Evolutionary conservation across 2,113 vertebrate species (phyloP).

Genomic region (Isichthys henryi): DNA sequence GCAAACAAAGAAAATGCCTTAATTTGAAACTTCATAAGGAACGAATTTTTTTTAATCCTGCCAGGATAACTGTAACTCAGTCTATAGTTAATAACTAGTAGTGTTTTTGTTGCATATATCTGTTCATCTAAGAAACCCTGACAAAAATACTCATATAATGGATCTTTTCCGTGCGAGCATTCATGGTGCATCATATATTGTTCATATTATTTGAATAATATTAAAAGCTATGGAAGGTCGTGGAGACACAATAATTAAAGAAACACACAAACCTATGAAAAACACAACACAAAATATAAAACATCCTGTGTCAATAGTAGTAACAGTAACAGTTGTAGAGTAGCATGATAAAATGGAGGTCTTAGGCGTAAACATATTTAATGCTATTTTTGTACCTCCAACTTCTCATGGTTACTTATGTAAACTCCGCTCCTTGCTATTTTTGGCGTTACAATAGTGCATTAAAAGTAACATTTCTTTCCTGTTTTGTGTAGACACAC

Average conservation of each 20-base stretch:
- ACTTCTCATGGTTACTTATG: background rate
- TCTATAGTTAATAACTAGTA: background rate
- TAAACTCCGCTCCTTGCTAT: background rate
- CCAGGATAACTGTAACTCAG: background rate
- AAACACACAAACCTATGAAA: background rate
- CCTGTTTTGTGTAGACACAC: background rate
- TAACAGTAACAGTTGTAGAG: background rate
- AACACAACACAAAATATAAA: background rate
- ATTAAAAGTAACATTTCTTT: background rate
- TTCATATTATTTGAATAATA: background rate
- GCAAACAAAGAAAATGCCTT: slow-evolving; percentile 4
- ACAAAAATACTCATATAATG: background rate
- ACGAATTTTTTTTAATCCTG: background rate
- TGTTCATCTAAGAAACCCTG: background rate
- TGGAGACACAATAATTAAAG: background rate
- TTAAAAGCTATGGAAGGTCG: background rate
- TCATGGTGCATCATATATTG: background rate
- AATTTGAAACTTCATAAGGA: background rate
- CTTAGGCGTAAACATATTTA: background rate
- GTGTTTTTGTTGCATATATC: background rate
- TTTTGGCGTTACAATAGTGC: background rate
- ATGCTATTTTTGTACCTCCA: background rate
- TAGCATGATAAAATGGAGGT: background rate
- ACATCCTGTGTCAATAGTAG: background rate
- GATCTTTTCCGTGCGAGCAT: background rate